Percentiles rank a stretch among this genome's conserved stretches.
Evolutionary conservation across 1,140 invertebrate genomes (phyloP).

Genomic region (Drosophila setifemur): DNA sequence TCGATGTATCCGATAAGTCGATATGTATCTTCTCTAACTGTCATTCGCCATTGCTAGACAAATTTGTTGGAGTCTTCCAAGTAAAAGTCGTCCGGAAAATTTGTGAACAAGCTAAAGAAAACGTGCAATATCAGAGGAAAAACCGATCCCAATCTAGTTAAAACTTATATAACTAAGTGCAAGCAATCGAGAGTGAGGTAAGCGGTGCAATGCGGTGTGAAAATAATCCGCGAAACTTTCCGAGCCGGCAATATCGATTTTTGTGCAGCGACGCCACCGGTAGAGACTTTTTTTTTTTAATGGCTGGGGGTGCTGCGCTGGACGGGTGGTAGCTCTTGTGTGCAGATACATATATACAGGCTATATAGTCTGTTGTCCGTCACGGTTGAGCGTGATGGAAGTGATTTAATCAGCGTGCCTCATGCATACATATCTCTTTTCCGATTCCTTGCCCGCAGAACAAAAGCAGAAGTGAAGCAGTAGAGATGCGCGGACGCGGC

Average conservation of each 20-base stretch:
- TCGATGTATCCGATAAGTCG: no score
- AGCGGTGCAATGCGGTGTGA: background rate
- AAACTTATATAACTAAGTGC: background rate
- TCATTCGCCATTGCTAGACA: conserved; percentile 24
- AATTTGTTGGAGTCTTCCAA: conserved; percentile 5
- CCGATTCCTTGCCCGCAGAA: background rate
- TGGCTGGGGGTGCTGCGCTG: conserved; percentile 25
- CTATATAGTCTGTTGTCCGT: background rate
- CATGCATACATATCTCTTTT: background rate
- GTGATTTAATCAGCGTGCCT: no score
- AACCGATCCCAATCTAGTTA: background rate
- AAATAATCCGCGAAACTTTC: background rate
- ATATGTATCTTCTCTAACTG: background rate
- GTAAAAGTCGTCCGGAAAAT: background rate
- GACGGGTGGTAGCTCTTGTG: background rate
- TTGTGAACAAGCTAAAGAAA: background rate
- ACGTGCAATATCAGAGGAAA: background rate
- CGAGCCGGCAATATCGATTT: conserved; percentile 33
- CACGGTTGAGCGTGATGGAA: background rate
- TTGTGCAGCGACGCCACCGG: conserved; percentile 21
- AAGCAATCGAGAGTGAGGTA: conserved; percentile 2
- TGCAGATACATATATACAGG: background rate
- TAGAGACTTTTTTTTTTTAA: background rate
- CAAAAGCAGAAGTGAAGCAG: background rate
- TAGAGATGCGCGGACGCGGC: conserved; percentile 71